phyloP scores from a whole-genome alignment of 2,113 vertebrate genomes.

The Siniperca knerii region DNA sequence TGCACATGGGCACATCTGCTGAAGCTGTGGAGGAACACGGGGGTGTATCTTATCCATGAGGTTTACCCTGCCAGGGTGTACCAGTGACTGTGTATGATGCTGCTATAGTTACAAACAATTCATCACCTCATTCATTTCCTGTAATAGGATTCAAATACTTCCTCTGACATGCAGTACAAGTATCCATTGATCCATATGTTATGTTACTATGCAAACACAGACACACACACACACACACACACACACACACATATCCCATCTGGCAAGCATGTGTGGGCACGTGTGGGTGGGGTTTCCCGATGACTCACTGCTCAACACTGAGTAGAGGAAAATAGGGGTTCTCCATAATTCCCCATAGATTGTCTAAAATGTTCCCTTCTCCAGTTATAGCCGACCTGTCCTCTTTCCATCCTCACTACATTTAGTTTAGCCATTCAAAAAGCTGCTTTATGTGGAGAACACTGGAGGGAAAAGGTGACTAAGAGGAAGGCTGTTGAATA shows the following conservation, averaged over 20 bases:
- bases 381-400: conserved; percentile 33
- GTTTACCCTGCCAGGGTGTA: conserved; percentile 3
- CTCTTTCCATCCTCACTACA: neutral
- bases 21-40: neutral
- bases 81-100: neutral
- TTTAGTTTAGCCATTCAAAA: conserved; percentile 1
- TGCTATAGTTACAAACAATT: conserved; percentile 13
- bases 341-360: conserved; percentile 34
- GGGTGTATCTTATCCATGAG: neutral
- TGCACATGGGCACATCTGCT: conserved; percentile 49
- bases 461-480: conserved; percentile 59
- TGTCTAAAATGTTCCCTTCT: conserved; percentile 12
- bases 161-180: neutral
- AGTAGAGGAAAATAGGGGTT: conserved; percentile 15
- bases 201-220: conserved; percentile 40
- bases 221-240: neutral
- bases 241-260: conserved; percentile 6
- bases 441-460: conserved; percentile 24
- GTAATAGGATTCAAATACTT: conserved; percentile 7
- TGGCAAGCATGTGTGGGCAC: conserved; percentile 40
- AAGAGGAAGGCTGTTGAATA: conserved; percentile 47
- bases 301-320: conserved; percentile 61
- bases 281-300: conserved; percentile 64
- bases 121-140: conserved; percentile 35
- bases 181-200: conserved; percentile 20